Base-by-base conservation (phyloP, 1,140 invertebrate species). In the Eufriesea mexicana region DNA sequence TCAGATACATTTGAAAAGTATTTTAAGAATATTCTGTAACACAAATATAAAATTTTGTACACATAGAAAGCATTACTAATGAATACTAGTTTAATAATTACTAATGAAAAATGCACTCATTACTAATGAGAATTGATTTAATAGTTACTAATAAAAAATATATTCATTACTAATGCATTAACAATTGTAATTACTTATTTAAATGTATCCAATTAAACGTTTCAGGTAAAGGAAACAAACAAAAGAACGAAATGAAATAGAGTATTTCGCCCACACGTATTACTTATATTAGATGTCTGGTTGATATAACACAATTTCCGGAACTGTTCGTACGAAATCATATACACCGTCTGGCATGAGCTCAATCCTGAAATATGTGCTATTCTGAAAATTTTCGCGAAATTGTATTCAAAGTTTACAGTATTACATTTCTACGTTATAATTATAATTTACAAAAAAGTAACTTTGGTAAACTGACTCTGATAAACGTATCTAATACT, bases 311-410 rank as follows among this genome's bases (percentile, higher is more conserved):
- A 42, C 20, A 66, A 45, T 66, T 66, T 66, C 5, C 12, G 10
- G 5, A 66, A 35, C 42, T 7, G 20, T 57, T 57, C 20, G 10
- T 45, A 45, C 23, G 64, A 66, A 66, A 45, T 66, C 45, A 66
- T 66, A 23, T 23, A 45, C 20, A 66, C 23, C 12, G 5, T 5
- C 42, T 66, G 64, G 64, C 64, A 66, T 66, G 64, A 45, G 64
- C 42, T 66, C 42, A 66, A 66, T 45, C 42, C 20, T 66, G 64
- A 66, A 66, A 66, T 66, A 66, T 66, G 64, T 6, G 23, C 5
- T 66, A 45, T 5, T 45, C 42, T 66, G 35, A n/a, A 10, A n/a
- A 66, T 42, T 23, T 66, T 66, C 64, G 10, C 42, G 42, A 42
- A 45, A 66, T 66, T 20, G 42, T 45, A 45, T 45, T 1, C 5